Evolutionary conservation across 1,140 invertebrate genomes (phyloP).

Genomic region (Anastrepha ludens): DNA sequence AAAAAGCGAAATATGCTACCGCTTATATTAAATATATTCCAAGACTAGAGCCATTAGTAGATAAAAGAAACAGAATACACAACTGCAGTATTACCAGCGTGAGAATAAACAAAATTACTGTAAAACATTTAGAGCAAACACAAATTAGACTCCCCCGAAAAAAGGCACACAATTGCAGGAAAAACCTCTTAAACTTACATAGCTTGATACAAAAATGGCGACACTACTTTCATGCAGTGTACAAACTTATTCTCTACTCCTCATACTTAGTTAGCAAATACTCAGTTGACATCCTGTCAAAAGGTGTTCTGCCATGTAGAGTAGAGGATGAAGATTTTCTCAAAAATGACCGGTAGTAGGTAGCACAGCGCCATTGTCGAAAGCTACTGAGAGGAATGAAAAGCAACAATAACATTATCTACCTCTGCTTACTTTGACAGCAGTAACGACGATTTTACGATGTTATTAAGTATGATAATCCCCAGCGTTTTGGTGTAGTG

Average conservation of each 20-base stretch:
- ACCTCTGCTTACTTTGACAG: not conserved
- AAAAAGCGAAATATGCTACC: not conserved
- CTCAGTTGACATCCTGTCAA: not conserved
- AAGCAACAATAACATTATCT: not conserved
- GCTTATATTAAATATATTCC: not conserved
- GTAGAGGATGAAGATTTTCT: not conserved
- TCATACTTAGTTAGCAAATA: not conserved
- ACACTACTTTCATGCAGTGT: not conserved
- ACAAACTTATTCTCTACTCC: not conserved
- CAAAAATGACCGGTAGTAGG: constrained; percentile 24
- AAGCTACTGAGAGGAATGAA: not conserved
- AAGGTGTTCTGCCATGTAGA: not conserved
- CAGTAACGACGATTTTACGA: constrained; percentile 39
- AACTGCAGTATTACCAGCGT: not conserved
- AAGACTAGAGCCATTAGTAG: not conserved
- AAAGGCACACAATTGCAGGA: not conserved
- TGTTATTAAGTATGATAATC: constrained; percentile 34
- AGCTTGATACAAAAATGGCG: not conserved
- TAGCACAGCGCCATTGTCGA: not conserved
- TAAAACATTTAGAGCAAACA: not conserved
- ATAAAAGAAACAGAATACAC: not conserved
- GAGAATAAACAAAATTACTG: not conserved
- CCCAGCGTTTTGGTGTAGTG: constrained; percentile 17
- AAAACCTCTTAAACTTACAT: not conserved
- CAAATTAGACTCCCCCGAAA: not conserved